Percentiles rank a stretch among this genome's conserved stretches.
phyloP scores from a whole-genome alignment of 2,113 vertebrate genomes.

The Typhlomys cinereus region DNA sequence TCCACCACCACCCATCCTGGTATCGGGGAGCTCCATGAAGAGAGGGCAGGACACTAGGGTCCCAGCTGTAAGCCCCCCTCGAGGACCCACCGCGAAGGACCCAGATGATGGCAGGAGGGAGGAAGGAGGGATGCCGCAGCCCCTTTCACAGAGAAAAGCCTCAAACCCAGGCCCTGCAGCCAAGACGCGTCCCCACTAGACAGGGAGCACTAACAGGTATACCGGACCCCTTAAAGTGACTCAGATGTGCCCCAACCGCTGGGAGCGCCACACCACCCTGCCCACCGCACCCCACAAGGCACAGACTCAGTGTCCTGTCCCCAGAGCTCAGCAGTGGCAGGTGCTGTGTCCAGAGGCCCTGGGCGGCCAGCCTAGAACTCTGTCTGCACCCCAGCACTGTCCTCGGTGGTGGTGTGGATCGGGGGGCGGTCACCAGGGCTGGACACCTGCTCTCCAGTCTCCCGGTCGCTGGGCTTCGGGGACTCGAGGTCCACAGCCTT shows the following conservation, averaged over 20 bases:
- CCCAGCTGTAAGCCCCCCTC: background rate
- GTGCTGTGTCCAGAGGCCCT: background rate
- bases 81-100: background rate
- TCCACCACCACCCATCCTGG: background rate
- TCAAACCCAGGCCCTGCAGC: background rate
- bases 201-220: background rate
- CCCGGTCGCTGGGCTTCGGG: constrained; percentile 78
- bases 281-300: background rate
- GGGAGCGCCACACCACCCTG: background rate
- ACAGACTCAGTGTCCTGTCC: background rate
- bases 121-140: background rate
- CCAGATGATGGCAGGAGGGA: background rate
- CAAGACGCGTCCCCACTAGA: constrained; percentile 31
- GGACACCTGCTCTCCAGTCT: constrained; percentile 77
- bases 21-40: background rate
- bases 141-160: constrained; percentile 32
- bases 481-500: constrained; percentile 52
- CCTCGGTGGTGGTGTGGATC: constrained; percentile 71
- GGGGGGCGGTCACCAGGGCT: accelerated
- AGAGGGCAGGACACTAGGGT: background rate
- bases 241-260: background rate
- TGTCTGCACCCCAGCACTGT: constrained; percentile 82
- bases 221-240: constrained; percentile 54
- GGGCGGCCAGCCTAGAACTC: constrained; percentile 81
- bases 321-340: background rate